Evolutionary conservation across 2,888 invertebrate genomes (phyloP).

Genomic region (Lasioglossum pauxillum): DNA sequence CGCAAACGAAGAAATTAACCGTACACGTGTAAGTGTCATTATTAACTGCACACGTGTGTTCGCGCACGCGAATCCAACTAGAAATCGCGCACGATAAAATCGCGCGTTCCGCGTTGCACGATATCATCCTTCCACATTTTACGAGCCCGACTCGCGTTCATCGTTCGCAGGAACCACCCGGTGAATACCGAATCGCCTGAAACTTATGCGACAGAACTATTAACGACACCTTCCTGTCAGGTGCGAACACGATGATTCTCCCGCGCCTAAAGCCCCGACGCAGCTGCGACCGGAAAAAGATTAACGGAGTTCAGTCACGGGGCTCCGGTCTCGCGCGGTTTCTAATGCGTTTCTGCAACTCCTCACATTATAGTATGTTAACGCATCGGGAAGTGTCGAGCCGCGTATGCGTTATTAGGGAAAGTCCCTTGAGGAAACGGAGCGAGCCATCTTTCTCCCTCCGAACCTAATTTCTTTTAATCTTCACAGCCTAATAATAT

Average conservation of each 20-base stretch:
- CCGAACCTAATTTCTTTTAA: neutral
- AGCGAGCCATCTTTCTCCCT: neutral
- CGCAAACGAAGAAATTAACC: neutral
- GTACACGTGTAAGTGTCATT: neutral
- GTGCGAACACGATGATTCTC: constrained; percentile 48
- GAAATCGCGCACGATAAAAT: neutral
- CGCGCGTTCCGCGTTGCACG: neutral
- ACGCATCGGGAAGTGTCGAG: neutral
- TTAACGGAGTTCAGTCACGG: constrained; percentile 68
- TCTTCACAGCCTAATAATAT: neutral
- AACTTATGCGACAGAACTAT: constrained; percentile 41
- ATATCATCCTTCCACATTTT: constrained; percentile 18
- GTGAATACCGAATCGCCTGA: constrained; percentile 37
- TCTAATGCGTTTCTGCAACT: constrained; percentile 37
- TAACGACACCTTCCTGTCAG: constrained; percentile 65
- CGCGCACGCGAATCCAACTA: neutral
- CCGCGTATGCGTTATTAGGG: constrained; percentile 23
- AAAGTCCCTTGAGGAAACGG: constrained; percentile 28
- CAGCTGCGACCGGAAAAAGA: constrained; percentile 63
- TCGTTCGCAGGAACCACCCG: neutral
- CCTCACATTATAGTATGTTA: neutral
- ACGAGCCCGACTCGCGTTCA: constrained; percentile 17
- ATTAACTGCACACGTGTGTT: neutral
- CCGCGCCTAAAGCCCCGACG: constrained; percentile 26
- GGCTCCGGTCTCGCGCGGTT: constrained; percentile 31